phyloP scores from a whole-genome alignment of 1,140 invertebrate species.

The Hesperophylax magnus region DNA sequence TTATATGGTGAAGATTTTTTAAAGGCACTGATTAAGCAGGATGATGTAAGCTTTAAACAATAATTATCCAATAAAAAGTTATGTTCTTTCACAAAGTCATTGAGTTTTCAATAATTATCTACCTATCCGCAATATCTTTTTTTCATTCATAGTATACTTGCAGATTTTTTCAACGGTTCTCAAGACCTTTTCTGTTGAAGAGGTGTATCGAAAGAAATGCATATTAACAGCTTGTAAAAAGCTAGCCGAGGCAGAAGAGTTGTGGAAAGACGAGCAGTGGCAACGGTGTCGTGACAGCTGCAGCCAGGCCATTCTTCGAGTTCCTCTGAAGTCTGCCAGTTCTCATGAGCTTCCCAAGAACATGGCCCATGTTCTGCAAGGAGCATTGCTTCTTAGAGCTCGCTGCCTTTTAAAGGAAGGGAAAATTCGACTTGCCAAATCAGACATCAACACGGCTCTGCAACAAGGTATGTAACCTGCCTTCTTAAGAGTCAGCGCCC shows the following conservation, averaged over 20 bases:
- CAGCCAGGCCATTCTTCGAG: constrained; percentile 17
- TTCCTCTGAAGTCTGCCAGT: constrained; percentile 7
- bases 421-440: constrained; percentile 5
- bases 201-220: constrained; percentile 40
- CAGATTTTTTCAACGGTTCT: constrained; percentile 16
- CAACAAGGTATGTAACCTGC: not conserved
- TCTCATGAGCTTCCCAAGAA: not conserved
- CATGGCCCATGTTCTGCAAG: not conserved
- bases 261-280: constrained; percentile 18
- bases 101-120: not conserved
- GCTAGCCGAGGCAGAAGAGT: constrained; percentile 10
- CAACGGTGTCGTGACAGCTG: not conserved
- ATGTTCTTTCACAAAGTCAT: not conserved
- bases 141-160: not conserved
- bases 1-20: constrained; percentile 41
- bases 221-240: not conserved
- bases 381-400: constrained; percentile 14
- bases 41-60: constrained; percentile 38
- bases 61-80: not conserved
- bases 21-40: constrained; percentile 23
- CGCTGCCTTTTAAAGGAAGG: constrained; percentile 20
- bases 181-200: constrained; percentile 25
- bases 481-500: too few relatives aligned
- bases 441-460: constrained; percentile 13
- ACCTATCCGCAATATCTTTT: too few relatives aligned